These are phyloP conservation scores for Tethea ocularis DNA, from an alignment of 2,888 invertebrate species.

Conservation along the genomic window DNA sequence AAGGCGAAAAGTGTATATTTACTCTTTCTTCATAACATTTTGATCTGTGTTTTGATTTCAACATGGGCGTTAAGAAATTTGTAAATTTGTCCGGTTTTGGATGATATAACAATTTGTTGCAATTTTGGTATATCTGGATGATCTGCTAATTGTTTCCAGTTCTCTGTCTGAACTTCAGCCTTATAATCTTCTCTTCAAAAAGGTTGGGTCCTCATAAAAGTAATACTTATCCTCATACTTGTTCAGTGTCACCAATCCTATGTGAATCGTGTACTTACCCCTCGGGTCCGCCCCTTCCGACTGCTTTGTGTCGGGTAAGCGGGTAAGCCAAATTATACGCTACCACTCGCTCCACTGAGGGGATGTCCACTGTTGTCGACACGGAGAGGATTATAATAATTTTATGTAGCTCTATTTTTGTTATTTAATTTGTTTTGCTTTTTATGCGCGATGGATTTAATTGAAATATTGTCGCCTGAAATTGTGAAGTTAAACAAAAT, in stretches of 20 bases:
- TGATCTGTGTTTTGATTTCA: no score
- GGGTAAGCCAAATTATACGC: conserved; percentile 50
- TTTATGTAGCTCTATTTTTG: neutral
- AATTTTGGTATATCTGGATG: no score
- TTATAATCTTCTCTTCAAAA: neutral
- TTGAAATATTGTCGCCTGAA: neutral
- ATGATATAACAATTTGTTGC: no score
- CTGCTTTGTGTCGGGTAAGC: conserved; percentile 1
- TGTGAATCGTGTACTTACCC: neutral
- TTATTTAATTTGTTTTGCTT: conserved; percentile 3
- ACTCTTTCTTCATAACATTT: no score
- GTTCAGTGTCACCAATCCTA: conserved; percentile 2
- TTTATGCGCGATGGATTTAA: neutral
- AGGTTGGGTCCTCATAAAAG: neutral
- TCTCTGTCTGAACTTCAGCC: neutral
- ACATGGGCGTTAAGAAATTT: no score
- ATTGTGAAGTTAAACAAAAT: no score
- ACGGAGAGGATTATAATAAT: conserved; percentile 14
- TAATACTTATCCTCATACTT: neutral
- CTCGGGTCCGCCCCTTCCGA: neutral
- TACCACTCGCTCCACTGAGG: conserved; percentile 16
- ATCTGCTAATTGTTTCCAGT: no score
- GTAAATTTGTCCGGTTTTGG: no score
- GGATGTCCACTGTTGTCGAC: neutral
- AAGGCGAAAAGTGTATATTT: no score